These are phyloP conservation scores for Delia radicum DNA, from an alignment of 1,140 invertebrate genomes.

Conservation along the genomic window DNA sequence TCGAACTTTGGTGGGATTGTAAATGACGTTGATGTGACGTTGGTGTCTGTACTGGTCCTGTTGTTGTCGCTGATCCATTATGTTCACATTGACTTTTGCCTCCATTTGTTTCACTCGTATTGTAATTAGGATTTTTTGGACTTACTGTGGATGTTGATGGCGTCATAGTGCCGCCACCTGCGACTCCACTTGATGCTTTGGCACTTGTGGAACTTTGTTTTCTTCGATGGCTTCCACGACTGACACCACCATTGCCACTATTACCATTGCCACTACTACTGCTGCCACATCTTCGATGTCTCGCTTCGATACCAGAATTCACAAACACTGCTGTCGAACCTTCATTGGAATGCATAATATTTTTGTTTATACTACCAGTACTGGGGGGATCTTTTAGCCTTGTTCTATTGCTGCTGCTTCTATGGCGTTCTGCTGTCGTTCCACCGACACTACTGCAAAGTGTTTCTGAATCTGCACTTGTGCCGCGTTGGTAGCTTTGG, in stretches of 20 bases:
- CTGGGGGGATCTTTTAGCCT: background rate
- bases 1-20: conserved; percentile 13
- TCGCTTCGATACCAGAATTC: background rate
- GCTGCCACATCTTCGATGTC: conserved; percentile 23
- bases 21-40: background rate
- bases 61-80: background rate
- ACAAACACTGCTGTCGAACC: conserved; percentile 5
- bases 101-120: background rate
- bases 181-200: background rate
- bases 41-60: background rate
- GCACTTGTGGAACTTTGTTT: conserved; percentile 50
- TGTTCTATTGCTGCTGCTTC: conserved; percentile 29
- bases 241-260: background rate
- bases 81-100: background rate
- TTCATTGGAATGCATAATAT: conserved; percentile 30
- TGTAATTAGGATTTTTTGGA: conserved; percentile 4
- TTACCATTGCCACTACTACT: conserved; percentile 3
- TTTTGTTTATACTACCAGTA: conserved; percentile 28
- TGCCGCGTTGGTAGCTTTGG: background rate
- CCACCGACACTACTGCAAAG: no score
- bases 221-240: conserved; percentile 23
- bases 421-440: no score
- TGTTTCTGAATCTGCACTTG: background rate
- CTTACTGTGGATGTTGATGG: conserved; percentile 28
- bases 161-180: conserved; percentile 22